phyloP scores from a whole-genome alignment of 1,140 invertebrate species.

The Chironomus tepperi region DNA sequence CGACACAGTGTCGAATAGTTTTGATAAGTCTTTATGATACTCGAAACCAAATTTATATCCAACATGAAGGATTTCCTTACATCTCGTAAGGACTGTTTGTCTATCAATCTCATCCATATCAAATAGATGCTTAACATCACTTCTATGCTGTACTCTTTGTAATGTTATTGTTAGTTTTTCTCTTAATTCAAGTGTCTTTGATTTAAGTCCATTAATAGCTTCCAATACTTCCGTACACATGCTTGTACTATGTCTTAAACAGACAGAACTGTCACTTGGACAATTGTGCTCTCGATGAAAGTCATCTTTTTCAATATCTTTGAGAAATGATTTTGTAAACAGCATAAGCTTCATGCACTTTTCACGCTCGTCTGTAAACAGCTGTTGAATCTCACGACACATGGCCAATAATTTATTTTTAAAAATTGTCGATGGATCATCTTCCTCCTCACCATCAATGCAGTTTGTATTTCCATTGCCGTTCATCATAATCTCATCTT shows the following conservation, averaged over 20 bases:
- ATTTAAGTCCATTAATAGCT: constrained; percentile 54
- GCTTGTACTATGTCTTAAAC: constrained; percentile 38
- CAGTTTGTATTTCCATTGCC: constrained; percentile 28
- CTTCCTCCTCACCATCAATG: constrained; percentile 30
- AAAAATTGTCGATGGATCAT: not conserved
- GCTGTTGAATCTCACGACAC: constrained; percentile 66
- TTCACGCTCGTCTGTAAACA: constrained; percentile 72
- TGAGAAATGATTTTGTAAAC: constrained; percentile 67
- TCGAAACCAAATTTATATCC: constrained; percentile 84
- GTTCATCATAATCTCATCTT: constrained; percentile 30
- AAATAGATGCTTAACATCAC: constrained; percentile 38
- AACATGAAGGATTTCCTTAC: constrained; percentile 74
- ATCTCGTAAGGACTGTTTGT: constrained; percentile 44
- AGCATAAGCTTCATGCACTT: constrained; percentile 65
- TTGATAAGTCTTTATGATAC: constrained; percentile 73
- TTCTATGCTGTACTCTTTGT: constrained; percentile 51
- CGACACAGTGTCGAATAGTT: constrained; percentile 44
- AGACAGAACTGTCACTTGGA: constrained; percentile 37
- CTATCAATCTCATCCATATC: constrained; percentile 47
- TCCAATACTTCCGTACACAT: constrained; percentile 45
- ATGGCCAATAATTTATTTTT: constrained; percentile 48
- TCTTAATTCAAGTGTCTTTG: constrained; percentile 51
- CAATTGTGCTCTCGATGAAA: constrained; percentile 41
- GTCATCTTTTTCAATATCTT: constrained; percentile 52
- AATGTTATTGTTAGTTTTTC: constrained; percentile 52